These are phyloP conservation scores for Oryctolagus cuniculus DNA, from an alignment of 2,113 vertebrate genomes.

Conservation along the genomic window mOryCun1.1 NC_091438.1:60396001-60396500, in stretches of 20 bases:
- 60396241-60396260: not conserved
- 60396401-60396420: not conserved
- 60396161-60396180: not conserved
- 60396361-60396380: not conserved
- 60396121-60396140: not conserved
- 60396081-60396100: fast-evolving
- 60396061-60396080: not conserved
- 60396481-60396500: not conserved
- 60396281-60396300: not conserved
- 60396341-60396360: not conserved
- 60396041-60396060: too few species aligned
- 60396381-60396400: constrained; percentile 3
- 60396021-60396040: not conserved
- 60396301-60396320: not conserved
- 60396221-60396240: not conserved
- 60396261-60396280: not conserved
- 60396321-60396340: not conserved
- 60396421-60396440: constrained; percentile 23
- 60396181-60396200: not conserved
- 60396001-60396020: not conserved
- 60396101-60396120: not conserved
- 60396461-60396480: constrained; percentile 18
- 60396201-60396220: not conserved
- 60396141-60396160: not conserved
- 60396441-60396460: not conserved